phyloP scores from a whole-genome alignment of 2,888 invertebrate species.

The Ashinkailepas kermadecensis region DNA sequence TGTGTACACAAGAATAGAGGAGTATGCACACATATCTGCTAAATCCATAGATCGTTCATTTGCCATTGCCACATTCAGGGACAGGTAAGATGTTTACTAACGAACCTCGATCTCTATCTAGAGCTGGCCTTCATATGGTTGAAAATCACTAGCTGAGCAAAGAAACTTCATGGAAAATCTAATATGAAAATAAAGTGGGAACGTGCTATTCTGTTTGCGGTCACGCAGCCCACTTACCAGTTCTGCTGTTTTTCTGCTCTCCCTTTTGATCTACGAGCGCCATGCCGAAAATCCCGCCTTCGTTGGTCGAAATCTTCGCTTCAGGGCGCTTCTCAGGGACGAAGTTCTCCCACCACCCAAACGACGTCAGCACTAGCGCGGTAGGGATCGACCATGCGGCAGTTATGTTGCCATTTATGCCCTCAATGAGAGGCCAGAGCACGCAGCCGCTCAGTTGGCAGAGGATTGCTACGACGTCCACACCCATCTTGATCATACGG shows the following conservation, averaged over 20 bases:
- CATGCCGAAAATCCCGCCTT: neutral
- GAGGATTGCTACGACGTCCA: constrained; percentile 55
- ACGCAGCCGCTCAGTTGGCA: constrained; percentile 60
- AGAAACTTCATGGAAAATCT: too few species aligned
- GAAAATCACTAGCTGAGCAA: too few species aligned
- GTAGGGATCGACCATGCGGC: constrained; percentile 54
- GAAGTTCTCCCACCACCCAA: constrained; percentile 81
- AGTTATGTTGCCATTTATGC: constrained; percentile 33
- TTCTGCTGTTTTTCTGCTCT: neutral
- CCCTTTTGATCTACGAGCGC: neutral
- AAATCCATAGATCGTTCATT: too few species aligned
- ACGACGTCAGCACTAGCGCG: constrained; percentile 59
- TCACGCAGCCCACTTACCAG: neutral
- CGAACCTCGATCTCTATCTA: too few species aligned
- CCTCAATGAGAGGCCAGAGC: constrained; percentile 57
- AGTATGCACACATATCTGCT: too few species aligned
- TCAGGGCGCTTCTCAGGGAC: constrained; percentile 42
- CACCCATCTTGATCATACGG: constrained; percentile 44
- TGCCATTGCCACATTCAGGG: too few species aligned
- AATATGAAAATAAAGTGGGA: too few species aligned
- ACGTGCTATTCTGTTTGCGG: too few species aligned
- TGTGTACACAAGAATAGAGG: too few species aligned
- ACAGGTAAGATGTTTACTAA: too few species aligned
- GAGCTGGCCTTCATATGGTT: too few species aligned
- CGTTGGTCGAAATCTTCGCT: neutral